Percentiles rank a stretch among this genome's conserved stretches.
phyloP scores from a whole-genome alignment of 2,113 vertebrate species.

The Grallaria varia region DNA sequence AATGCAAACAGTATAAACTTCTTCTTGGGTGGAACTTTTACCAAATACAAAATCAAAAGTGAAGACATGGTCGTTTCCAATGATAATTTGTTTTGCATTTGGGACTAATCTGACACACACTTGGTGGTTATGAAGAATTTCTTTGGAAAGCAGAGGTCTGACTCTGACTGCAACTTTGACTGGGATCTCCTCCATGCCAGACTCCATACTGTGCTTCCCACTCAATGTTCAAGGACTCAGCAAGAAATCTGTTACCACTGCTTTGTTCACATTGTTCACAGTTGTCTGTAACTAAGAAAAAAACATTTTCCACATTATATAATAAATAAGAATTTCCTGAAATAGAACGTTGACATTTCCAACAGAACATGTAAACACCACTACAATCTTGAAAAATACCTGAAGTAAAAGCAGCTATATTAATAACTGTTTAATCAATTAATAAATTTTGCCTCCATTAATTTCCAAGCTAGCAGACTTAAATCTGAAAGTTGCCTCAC shows the following conservation, averaged over 20 bases:
- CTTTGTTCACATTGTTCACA: neutral
- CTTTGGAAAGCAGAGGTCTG: conserved; percentile 86
- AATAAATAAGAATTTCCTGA: neutral
- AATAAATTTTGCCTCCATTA: neutral
- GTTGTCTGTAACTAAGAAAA: conserved; percentile 12
- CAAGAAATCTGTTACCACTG: conserved; percentile 9
- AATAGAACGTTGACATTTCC: neutral
- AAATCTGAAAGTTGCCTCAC: neutral
- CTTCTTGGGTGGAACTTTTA: conserved; percentile 80
- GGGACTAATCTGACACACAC: conserved; percentile 83
- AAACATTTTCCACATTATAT: neutral
- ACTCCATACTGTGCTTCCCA: neutral
- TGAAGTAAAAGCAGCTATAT: neutral
- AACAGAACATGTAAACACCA: neutral
- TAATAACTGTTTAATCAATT: neutral
- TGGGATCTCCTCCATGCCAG: conserved; percentile 81
- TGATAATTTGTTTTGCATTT: conserved; percentile 79
- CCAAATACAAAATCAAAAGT: conserved; percentile 90
- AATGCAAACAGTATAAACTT: conserved; percentile 84
- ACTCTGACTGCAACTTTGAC: conserved; percentile 88
- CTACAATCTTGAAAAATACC: neutral
- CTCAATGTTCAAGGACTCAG: neutral
- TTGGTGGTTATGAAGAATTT: conserved; percentile 84
- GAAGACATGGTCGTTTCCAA: conserved; percentile 83
- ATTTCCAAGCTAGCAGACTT: neutral